phyloP scores from a whole-genome alignment of 2,888 invertebrate species.

The Tridacna crocea region DNA sequence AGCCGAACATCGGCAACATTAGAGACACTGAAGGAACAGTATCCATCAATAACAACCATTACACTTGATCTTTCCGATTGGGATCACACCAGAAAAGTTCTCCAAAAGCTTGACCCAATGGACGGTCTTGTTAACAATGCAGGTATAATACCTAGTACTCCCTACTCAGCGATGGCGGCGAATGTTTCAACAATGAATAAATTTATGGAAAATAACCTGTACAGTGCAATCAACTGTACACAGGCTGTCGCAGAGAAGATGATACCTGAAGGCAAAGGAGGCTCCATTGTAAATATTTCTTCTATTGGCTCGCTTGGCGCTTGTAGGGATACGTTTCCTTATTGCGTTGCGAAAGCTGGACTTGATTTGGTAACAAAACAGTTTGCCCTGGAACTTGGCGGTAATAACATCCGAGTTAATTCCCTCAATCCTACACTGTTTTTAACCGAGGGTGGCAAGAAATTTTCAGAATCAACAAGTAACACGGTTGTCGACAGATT shows the following conservation, averaged over 20 bases:
- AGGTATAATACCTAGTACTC: constrained; percentile 89
- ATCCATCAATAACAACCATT: too few relatives aligned
- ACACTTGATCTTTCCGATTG: constrained; percentile 92
- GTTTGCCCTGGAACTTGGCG: constrained; percentile 95
- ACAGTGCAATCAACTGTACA: constrained; percentile 92
- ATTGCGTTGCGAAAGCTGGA: constrained; percentile 94
- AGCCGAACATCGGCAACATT: constrained; percentile 89
- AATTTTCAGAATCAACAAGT: constrained; percentile 90
- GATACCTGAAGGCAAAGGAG: constrained; percentile 89
- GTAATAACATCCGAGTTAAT: constrained; percentile 92
- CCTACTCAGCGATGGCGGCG: constrained; percentile 86
- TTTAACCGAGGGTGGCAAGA: constrained; percentile 94
- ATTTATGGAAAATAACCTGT: constrained; percentile 91
- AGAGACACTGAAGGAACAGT: constrained; percentile 86
- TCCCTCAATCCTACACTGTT: constrained; percentile 96
- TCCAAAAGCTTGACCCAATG: constrained; percentile 88
- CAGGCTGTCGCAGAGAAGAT: constrained; percentile 90
- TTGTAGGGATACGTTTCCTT: constrained; percentile 89
- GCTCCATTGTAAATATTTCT: constrained; percentile 95
- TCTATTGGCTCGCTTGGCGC: constrained; percentile 87
- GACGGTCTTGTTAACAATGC: constrained; percentile 96
- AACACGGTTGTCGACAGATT: constrained; percentile 89
- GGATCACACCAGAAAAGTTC: constrained; percentile 88
- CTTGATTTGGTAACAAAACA: too few relatives aligned
- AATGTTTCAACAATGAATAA: constrained; percentile 67